Evolutionary conservation across 2,888 invertebrate species (phyloP), one percentile per base, ranked within the genome.

Genomic region (Diaperis boleti): DNA sequence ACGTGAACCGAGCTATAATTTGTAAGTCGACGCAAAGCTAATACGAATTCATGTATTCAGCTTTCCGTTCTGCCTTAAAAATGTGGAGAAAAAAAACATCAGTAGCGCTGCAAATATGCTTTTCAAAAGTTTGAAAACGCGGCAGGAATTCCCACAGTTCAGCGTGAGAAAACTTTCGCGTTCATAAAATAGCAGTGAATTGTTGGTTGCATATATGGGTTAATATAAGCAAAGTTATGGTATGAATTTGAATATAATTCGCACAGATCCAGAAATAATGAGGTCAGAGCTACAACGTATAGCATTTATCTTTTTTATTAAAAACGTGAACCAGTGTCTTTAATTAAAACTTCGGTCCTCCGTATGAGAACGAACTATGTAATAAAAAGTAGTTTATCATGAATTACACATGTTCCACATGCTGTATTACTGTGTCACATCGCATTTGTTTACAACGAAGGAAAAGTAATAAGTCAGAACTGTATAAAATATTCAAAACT

Each of bases 201-300:
- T 42, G 42, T 18, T 42, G 42, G 42, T 18, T 42, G 42, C 42
- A 42, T 42, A 42, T 18, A n/a, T 33, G n/a, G 13, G 33, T 13
- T 10, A 33, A 33, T 33, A 33, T 33, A 33, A 26, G n/a, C 26
- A 26, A 26, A 26, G n/a, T 26, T 26, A 33, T 33, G 33, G 11
- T 11, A 10, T 5, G 33, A 33, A 33, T 33, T 33, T n/a, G 6
- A 20, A 20, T 26, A 26, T 1, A 8, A 6, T 26, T 26, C 26
- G 6, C 3, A n/a, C 26, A 26, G n/a, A n/a, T n/a, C n/a, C n/a
- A n/a, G n/a, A n/a, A n/a, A n/a, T n/a, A n/a, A n/a, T n/a, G n/a
- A n/a, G n/a, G n/a, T n/a, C n/a, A n/a, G n/a, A n/a, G n/a, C n/a
- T n/a, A n/a, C n/a, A 26, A 5, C 6, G 6, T 20, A 26, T n/a